Evolutionary conservation across 1,140 invertebrate genomes (phyloP), one percentile per base, ranked within the genome.

Genomic region (Babylonia areolata): DNA sequence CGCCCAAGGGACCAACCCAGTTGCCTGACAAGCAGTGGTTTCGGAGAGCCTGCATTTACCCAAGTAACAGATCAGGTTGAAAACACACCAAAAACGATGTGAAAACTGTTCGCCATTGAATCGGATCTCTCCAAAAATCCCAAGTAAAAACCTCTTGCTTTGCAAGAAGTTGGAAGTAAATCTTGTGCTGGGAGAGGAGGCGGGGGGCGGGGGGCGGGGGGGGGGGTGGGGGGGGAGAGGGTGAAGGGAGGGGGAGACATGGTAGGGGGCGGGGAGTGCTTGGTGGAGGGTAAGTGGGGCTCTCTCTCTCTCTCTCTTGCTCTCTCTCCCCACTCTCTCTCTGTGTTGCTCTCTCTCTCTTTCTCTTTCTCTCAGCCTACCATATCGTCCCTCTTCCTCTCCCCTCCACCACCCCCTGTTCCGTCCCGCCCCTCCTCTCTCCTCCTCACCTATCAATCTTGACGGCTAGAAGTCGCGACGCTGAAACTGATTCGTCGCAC

Each of bases 401-500:
- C 78, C 46, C 6, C 78, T 54, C 42, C 11, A 28, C 2, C 78
- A n/a, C 42, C 20, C 78, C 11, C 31, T 80, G 6, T 31, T 54
- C n/a, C 31, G 39, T 39, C 77, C 77, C 23, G 23, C 77, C 77
- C 77, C 39, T 39, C 39, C 77, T n/a, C 77, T 42, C 39, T 42
- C 39, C 39, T 39, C 77, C 77, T 37, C 77, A 23, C 77, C 77
- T 31, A 40, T n/a, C 77, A 51, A 51, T 51, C 46, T 79, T n/a
- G 15, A 33, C 40, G 17, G 42, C 78, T 58, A 6, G 28, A 54
- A 40, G 28, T 42, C 28, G 46, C 46, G 46, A 33, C 6, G 28
- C 33, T 39, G 28, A 31, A 80, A 80, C 82, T 84, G 64, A 84
- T 71, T 84, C 64, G 64, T 84, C 69, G 82, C 82, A 84, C 82